These are phyloP conservation scores for Lasioglossum lativentre DNA, from an alignment of 2,888 invertebrate genomes.

Conservation along the genomic window DNA sequence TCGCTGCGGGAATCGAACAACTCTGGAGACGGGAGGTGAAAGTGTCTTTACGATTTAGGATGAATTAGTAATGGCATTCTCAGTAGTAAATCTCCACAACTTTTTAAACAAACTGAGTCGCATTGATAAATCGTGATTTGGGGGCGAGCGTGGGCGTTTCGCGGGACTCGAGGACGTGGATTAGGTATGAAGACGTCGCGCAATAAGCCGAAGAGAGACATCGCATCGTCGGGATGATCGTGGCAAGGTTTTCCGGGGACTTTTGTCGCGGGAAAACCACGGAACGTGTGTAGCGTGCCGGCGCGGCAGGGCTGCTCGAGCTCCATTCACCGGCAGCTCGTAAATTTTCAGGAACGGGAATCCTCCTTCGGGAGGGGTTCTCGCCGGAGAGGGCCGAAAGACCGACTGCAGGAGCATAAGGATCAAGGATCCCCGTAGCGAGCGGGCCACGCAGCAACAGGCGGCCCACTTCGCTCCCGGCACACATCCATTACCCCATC, in stretches of 20 bases:
- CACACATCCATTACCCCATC: slow-evolving; percentile 77
- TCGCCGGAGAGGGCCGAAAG: slow-evolving; percentile 63
- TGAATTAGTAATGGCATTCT: no score
- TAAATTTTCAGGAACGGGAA: slow-evolving; percentile 79
- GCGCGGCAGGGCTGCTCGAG: slow-evolving; percentile 51
- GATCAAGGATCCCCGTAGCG: slow-evolving; percentile 82
- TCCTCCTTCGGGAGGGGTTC: slow-evolving; percentile 78
- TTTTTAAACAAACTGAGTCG: neutral
- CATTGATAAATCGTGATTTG: neutral
- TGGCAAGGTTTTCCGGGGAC: slow-evolving; percentile 55
- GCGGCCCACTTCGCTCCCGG: slow-evolving; percentile 79
- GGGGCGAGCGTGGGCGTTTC: neutral
- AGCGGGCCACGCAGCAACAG: slow-evolving; percentile 80
- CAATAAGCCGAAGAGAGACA: slow-evolving; percentile 42
- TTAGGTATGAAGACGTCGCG: slow-evolving; percentile 36
- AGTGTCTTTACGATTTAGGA: neutral
- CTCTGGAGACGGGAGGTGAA: neutral
- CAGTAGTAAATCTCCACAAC: no score
- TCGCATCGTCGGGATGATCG: slow-evolving; percentile 50
- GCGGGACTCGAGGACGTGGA: neutral
- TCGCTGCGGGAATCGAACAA: neutral
- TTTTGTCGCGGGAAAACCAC: slow-evolving; percentile 73
- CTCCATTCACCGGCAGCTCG: slow-evolving; percentile 75
- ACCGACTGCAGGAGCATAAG: slow-evolving; percentile 76
- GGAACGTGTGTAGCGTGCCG: slow-evolving; percentile 59